These are phyloP conservation scores for Strix aluco DNA, from an alignment of 2,113 vertebrate species.

Conservation along the genomic window DNA sequence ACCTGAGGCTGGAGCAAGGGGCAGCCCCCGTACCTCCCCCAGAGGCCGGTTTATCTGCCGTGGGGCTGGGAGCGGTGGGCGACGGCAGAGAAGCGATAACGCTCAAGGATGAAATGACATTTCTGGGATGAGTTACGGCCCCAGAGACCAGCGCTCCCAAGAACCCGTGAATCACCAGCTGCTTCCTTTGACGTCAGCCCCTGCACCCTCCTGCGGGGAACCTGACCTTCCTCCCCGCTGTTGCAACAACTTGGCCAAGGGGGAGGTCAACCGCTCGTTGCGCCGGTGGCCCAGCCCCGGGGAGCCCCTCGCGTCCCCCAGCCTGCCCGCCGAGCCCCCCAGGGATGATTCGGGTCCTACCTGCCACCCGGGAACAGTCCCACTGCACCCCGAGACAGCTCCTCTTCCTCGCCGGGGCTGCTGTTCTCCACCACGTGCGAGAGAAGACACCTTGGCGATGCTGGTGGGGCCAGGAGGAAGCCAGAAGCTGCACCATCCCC, in stretches of 20 bases:
- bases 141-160: not conserved
- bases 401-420: not conserved
- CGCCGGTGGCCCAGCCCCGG: accelerated
- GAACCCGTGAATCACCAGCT: constrained; percentile 46
- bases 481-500: not conserved
- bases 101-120: constrained; percentile 67
- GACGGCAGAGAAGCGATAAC: not conserved
- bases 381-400: accelerated
- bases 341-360: not conserved
- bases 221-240: constrained; percentile 55
- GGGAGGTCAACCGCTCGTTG: not conserved
- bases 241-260: not conserved
- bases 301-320: not conserved
- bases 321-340: not conserved
- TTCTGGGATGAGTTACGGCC: constrained; percentile 62
- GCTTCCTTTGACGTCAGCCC: constrained; percentile 72
- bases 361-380: accelerated
- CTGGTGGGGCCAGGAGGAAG: not conserved
- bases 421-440: accelerated
- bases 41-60: not conserved
- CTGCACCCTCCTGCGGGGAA: not conserved
- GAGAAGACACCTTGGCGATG: not conserved
- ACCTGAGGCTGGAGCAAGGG: not conserved
- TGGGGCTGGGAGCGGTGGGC: not conserved
- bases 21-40: not conserved